Base-by-base conservation (phyloP, 2,797 vertebrate species). In the Gallinago solitaria region DNA sequence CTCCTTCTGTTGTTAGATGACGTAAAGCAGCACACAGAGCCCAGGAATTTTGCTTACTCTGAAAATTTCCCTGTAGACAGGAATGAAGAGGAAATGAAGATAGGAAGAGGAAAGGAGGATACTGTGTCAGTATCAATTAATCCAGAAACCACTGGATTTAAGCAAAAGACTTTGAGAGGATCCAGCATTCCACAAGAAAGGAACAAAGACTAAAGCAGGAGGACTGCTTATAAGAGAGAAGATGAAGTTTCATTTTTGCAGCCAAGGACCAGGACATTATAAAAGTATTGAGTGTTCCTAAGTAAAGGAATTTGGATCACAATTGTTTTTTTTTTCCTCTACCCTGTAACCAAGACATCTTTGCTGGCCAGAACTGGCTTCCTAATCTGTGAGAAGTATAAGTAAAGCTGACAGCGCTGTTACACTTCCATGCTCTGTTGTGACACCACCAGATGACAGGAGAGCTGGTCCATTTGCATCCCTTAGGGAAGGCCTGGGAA, bases 241-340 rank as follows among this genome's bases (percentile, higher is more conserved):
- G 8, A 59, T 13, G 11, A 87, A 73, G 18, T 60, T 91, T 19
- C 8, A 28, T 33, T 94, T 89, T 54, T 65, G 27, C 54, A 89
- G 24, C 14, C 37, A 65, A 63, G 27, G 18, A 65, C 8, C 24
- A 12, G 28, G 50, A 65, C 16, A 35, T 23, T 20, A 51, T 5
- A 87, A 79, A 89, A 91, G 18, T 33, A 77, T 25, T 8, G 8
- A 61, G 16, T 24, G 23, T 67, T 84, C 32, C 12, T 51, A 84
- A 79, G 39, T 32, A 56, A 87, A 56, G 59, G 9, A 32, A 67
- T 8, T 60, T 10, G 11, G 37, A 69, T 79, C 43, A 51, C 65
- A 6, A 2, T 3, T 25, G 2, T 0, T 11, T 8, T 20, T 8
- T 20, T 65, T 60, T 56, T 2, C 21, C 45, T 43, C 25, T 18